Evolutionary conservation across 1,140 invertebrate genomes (phyloP), one percentile per base, ranked within the genome.

Genomic region (Listronotus oregonensis): DNA sequence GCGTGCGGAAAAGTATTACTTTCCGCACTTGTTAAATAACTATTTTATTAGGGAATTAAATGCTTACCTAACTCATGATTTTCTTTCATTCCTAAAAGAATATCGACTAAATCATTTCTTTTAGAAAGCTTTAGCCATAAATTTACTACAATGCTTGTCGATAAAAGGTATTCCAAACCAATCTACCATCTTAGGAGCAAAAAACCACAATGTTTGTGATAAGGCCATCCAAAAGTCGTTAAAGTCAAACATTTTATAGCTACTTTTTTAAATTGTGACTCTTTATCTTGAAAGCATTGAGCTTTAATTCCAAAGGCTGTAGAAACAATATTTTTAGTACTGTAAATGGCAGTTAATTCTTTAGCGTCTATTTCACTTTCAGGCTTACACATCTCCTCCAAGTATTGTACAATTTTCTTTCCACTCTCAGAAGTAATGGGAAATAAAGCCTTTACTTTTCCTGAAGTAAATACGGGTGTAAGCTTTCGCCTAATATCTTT

Each of bases 401-500:
- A 15, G 74, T 14, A 21, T 67, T 57, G 6, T 64, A 37, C 0
- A 63, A 71, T 8, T 64, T 50, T 31, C 72, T 56, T 15, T 70
- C 56, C 17, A 81, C 73, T 12, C 77, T 12, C 44, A 34, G 32
- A 34, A 34, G 32, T 34, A 34, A 34, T 34, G 5, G 32, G 51
- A 34, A 76, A 74, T 77, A 80, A 79, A 7, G 34, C 73, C 73
- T 81, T 83, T 61, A 86, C 77, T 74, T 85, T 85, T 4, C 78
- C 75, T 0, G 80, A 78, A 6, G 82, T 82, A 68, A 85, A 86
- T 0, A 81, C 78, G 14, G 85, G 84, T 32, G 81, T 82, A 15
- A 84, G 73, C 42, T 84, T 82, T 5, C 68, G 67, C 31, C 85
- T 70, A 17, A 83, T 75, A 14, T 77, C 68, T 68, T 80, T 82